Evolutionary conservation across 2,797 vertebrate species (phyloP).

Genomic region (Anniella stebbinsi): DNA sequence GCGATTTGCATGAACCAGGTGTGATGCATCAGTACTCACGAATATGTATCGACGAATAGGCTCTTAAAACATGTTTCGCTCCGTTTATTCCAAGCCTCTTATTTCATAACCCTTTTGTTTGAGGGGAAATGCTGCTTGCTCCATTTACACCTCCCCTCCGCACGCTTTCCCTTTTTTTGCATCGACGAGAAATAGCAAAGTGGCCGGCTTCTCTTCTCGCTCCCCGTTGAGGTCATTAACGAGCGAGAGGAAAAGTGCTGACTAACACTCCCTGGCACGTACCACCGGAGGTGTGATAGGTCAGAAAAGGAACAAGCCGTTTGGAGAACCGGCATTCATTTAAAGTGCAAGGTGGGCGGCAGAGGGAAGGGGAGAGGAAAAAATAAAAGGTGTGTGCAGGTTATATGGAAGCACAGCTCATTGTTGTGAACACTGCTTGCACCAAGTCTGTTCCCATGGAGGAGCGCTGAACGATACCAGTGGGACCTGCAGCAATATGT

Average conservation of each 20-base stretch:
- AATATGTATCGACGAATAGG: conserved; percentile 31
- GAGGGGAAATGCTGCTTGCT: conserved; percentile 10
- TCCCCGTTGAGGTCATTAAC: conserved; percentile 72
- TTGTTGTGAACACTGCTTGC: conserved; percentile 30
- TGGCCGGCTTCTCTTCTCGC: conserved; percentile 56
- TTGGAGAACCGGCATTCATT: conserved; percentile 41
- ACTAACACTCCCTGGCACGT: conserved; percentile 49
- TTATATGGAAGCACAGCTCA: conserved; percentile 22
- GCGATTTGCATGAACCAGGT: not conserved
- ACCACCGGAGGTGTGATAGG: conserved; percentile 42
- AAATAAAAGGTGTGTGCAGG: conserved; percentile 21
- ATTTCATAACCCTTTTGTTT: conserved; percentile 64
- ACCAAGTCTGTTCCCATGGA: conserved; percentile 40
- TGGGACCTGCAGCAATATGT: not conserved
- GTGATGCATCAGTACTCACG: conserved; percentile 6
- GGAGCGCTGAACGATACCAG: not conserved
- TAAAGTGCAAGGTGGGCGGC: conserved; percentile 31
- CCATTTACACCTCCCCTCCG: not conserved
- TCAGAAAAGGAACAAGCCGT: conserved; percentile 29
- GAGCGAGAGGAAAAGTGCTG: conserved; percentile 66
- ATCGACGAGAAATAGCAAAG: conserved; percentile 55
- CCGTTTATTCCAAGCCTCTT: conserved; percentile 52
- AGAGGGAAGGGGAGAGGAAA: conserved; percentile 19
- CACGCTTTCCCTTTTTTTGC: conserved; percentile 23
- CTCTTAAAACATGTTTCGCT: conserved; percentile 44